These are phyloP conservation scores for Alloplasta piceator DNA, from an alignment of 2,888 invertebrate genomes.

Conservation along the genomic window DNA sequence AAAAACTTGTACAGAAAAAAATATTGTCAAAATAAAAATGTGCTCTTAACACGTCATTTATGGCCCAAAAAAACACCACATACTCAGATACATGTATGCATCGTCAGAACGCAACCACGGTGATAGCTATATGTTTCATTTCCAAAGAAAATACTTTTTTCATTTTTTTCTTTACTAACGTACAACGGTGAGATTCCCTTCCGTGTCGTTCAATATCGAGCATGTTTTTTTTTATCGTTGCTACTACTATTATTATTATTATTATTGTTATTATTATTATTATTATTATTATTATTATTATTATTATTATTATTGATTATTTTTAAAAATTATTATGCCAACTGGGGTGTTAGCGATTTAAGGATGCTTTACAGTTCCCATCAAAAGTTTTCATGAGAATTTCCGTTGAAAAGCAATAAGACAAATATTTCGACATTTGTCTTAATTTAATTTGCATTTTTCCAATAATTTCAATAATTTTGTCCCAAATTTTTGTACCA, in stretches of 20 bases:
- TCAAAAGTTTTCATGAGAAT: too few relatives aligned
- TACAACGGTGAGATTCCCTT: constrained; percentile 49
- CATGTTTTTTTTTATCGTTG: constrained; percentile 52
- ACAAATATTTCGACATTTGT: not conserved
- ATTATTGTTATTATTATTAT: not conserved
- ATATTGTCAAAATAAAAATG: not conserved
- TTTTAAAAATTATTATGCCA: constrained; percentile 28
- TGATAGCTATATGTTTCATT: constrained; percentile 61
- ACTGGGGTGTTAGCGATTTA: constrained; percentile 70
- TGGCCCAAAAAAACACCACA: constrained; percentile 10
- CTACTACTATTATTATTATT: constrained; percentile 16
- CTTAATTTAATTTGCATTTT: too few relatives aligned
- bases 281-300: constrained; percentile 18
- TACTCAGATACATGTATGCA: constrained; percentile 56
- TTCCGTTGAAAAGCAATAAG: not conserved
- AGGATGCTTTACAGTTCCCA: constrained; percentile 8
- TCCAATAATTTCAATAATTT: too few relatives aligned
- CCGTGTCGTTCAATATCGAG: constrained; percentile 48
- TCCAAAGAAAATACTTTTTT: constrained; percentile 23
- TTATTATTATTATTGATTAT: not conserved
- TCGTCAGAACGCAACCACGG: constrained; percentile 59
- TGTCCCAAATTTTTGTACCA: too few relatives aligned
- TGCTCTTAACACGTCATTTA: not conserved
- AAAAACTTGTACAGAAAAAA: not conserved
- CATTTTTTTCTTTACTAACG: constrained; percentile 60